Conservation (phyloP, 1,140 invertebrate species). For the Asbolus verrucosus region DNA sequence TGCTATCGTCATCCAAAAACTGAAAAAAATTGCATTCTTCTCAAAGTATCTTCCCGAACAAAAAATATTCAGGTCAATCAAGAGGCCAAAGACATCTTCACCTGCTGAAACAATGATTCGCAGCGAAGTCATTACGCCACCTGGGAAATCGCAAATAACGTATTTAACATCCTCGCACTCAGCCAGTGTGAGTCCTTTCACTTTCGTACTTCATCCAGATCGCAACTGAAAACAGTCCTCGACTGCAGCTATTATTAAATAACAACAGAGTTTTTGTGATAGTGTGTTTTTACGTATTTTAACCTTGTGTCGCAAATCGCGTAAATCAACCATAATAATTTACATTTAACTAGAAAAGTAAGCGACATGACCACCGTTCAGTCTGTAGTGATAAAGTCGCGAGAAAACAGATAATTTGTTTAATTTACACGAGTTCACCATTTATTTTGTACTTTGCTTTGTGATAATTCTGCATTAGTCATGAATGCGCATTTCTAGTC, state of each 20-base stretch:
- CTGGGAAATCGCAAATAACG: conserved; percentile 23
- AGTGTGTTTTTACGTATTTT: background rate
- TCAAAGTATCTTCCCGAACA: too few species aligned
- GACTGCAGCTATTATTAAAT: background rate
- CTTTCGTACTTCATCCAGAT: conserved; percentile 17
- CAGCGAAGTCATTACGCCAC: conserved; percentile 26
- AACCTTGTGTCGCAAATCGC: conserved; percentile 27
- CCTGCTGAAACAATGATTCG: too few species aligned
- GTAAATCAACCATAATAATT: conserved; percentile 3
- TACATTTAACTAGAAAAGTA: background rate
- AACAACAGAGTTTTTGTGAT: background rate
- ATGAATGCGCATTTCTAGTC: too few species aligned
- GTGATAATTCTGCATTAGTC: too few species aligned
- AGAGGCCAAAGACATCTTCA: too few species aligned
- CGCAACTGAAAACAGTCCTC: background rate
- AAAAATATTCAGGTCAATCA: too few species aligned
- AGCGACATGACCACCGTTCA: conserved; percentile 25
- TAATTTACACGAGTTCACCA: conserved; percentile 3
- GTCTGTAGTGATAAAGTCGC: background rate
- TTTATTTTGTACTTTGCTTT: conserved; percentile 36
- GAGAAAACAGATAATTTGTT: conserved; percentile 33
- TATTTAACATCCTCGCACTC: conserved; percentile 14
- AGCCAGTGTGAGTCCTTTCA: conserved; percentile 10
- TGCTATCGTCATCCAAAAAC: too few species aligned
- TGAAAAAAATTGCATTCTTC: too few species aligned